Percentiles rank a stretch among this genome's conserved stretches.
These are phyloP conservation scores for Elaphurus davidianus DNA, from an alignment of 2,113 vertebrate genomes.

Conservation along the genomic window DNA sequence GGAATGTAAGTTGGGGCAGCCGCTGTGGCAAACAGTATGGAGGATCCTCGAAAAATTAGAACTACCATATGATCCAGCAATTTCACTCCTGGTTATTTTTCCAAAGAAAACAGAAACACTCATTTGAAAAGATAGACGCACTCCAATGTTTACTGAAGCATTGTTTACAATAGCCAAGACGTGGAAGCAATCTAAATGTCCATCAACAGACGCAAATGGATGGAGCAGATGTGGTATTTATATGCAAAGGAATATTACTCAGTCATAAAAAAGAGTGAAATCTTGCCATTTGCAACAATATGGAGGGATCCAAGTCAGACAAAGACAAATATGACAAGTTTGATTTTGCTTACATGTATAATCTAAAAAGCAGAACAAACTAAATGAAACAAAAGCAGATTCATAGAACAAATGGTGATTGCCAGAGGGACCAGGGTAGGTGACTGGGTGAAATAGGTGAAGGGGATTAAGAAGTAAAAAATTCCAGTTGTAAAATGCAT, in stretches of 20 bases:
- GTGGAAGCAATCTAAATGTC: background rate
- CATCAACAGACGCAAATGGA: background rate
- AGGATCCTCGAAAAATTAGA: background rate
- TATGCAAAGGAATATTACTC: background rate
- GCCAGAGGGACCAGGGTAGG: background rate
- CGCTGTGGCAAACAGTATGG: background rate
- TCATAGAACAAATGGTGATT: background rate
- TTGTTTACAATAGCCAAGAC: background rate
- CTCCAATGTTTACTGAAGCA: background rate
- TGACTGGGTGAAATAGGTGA: background rate
- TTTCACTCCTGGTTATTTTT: background rate
- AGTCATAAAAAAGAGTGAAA: background rate
- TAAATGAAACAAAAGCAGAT: background rate
- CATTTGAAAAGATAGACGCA: background rate
- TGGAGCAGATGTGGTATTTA: background rate
- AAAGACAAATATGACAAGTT: background rate
- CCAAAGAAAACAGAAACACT: background rate
- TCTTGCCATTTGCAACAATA: background rate
- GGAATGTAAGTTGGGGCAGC: background rate
- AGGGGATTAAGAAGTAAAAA: background rate
- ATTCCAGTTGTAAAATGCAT: rapidly evolving
- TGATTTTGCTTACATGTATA: background rate
- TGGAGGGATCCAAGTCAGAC: background rate
- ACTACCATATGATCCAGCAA: background rate
- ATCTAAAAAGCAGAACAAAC: background rate